Conservation (phyloP, 2,888 invertebrate species). For the Halocaridina rubra region DNA sequence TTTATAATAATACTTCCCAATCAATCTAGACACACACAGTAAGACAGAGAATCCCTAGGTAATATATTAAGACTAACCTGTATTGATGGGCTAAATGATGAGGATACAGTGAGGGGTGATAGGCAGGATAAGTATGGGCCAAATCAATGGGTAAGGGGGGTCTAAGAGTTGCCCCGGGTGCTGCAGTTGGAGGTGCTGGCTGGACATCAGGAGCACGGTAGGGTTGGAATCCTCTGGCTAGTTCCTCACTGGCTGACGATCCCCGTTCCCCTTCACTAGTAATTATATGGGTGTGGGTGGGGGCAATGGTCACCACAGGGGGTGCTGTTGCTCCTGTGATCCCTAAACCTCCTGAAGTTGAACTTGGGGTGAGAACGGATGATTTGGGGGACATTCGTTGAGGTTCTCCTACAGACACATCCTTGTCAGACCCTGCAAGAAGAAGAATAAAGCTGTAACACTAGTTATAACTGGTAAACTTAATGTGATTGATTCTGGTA, state of each 20-base stretch:
- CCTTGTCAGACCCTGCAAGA: slow-evolving; percentile 27
- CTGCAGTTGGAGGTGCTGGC: slow-evolving; percentile 10
- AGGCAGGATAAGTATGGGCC: slow-evolving; percentile 50
- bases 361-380: slow-evolving; percentile 61
- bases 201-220: slow-evolving; percentile 57
- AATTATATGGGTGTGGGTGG: slow-evolving; percentile 66
- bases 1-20: too few species aligned
- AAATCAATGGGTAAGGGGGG: slow-evolving; percentile 59
- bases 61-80: too few species aligned
- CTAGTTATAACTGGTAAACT: too few species aligned
- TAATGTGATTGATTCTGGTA: too few species aligned
- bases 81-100: slow-evolving; percentile 61
- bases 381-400: slow-evolving; percentile 39
- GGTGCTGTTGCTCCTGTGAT: slow-evolving; percentile 66
- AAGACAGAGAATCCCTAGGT: too few species aligned
- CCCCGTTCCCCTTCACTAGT: slow-evolving; percentile 15
- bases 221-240: slow-evolving; percentile 61
- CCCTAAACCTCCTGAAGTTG: slow-evolving; percentile 63
- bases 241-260: slow-evolving; percentile 25
- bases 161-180: slow-evolving; percentile 40
- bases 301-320: slow-evolving; percentile 69
- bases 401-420: slow-evolving; percentile 17
- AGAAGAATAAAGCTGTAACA: too few species aligned
- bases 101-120: slow-evolving; percentile 61
- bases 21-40: too few species aligned